Conservation (phyloP, 2,888 invertebrate species). For the Platynereis dumerilii region DNA sequence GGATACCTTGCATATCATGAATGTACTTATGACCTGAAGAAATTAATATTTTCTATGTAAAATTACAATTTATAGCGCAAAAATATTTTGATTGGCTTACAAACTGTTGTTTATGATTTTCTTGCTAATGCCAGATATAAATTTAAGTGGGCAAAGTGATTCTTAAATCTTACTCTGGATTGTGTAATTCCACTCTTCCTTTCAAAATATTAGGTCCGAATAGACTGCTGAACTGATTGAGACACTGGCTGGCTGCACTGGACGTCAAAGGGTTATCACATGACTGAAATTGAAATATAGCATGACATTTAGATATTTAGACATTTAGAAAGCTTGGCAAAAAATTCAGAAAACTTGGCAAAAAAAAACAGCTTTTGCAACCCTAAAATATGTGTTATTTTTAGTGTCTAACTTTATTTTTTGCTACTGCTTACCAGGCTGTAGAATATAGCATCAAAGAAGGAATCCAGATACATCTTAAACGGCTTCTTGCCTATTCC, state of each 20-base stretch:
- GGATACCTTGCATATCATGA: background rate
- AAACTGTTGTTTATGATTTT: too few species aligned
- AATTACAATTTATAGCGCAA: too few species aligned
- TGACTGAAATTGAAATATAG: slow-evolving; percentile 60
- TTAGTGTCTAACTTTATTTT: background rate
- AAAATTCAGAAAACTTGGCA: too few species aligned
- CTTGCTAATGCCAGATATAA: too few species aligned
- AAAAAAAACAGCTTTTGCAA: too few species aligned
- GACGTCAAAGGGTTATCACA: slow-evolving; percentile 67
- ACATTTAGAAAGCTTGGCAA: too few species aligned
- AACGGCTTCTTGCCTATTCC: slow-evolving; percentile 66
- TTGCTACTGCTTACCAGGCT: slow-evolving; percentile 60
- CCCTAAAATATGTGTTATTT: background rate
- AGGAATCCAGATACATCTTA: slow-evolving; percentile 65
- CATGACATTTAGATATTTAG: too few species aligned
- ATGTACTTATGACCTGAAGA: background rate
- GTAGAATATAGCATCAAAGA: slow-evolving; percentile 67
- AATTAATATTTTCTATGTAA: background rate
- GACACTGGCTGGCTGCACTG: slow-evolving; percentile 65
- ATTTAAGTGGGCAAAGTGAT: too few species aligned
- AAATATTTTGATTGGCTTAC: too few species aligned
- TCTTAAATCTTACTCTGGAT: slow-evolving; percentile 66
- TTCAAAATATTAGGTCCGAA: slow-evolving; percentile 67
- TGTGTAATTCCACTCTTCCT: slow-evolving; percentile 66
- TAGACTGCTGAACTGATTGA: slow-evolving; percentile 63